Conservation (phyloP, 1,140 invertebrate genomes). For the Brachionus rotundiformis region DNA sequence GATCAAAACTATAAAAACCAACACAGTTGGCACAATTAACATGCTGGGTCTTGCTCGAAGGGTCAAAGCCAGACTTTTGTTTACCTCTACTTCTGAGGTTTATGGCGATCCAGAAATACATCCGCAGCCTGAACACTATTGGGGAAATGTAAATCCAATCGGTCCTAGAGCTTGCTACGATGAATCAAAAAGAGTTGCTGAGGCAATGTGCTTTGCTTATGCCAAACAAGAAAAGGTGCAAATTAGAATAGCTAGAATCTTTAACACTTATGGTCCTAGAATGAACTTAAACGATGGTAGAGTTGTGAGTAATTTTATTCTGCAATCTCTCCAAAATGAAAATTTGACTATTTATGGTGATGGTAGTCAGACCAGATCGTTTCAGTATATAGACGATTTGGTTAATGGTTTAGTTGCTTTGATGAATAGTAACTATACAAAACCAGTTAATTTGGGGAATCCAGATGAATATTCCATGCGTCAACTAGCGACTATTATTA, state of each 20-base stretch:
- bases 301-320: slow-evolving; percentile 97
- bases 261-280: slow-evolving; percentile 98
- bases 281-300: slow-evolving; percentile 99
- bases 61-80: slow-evolving; percentile 86
- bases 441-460: slow-evolving; percentile 95
- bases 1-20: slow-evolving; percentile 99
- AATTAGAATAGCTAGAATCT: slow-evolving; percentile 93
- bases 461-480: slow-evolving; percentile 94
- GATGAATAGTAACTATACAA: slow-evolving; percentile 90
- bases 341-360: slow-evolving; percentile 94
- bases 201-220: slow-evolving; percentile 94
- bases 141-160: slow-evolving; percentile 99
- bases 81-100: slow-evolving; percentile 97
- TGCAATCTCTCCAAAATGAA: slow-evolving; percentile 90
- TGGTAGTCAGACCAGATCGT: slow-evolving; percentile 92
- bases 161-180: slow-evolving; percentile 94
- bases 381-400: slow-evolving; percentile 95
- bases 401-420: slow-evolving; percentile 88
- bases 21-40: slow-evolving; percentile 98
- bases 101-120: slow-evolving; percentile 97
- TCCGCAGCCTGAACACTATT: slow-evolving; percentile 82
- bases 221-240: slow-evolving; percentile 76
- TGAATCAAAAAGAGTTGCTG: slow-evolving; percentile 94
- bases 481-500: slow-evolving; percentile 91
- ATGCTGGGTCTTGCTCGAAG: slow-evolving; percentile 89